These are phyloP conservation scores for Ganaspis sp. DNA, from an alignment of 1,140 invertebrate genomes.

Conservation along the genomic window DNA sequence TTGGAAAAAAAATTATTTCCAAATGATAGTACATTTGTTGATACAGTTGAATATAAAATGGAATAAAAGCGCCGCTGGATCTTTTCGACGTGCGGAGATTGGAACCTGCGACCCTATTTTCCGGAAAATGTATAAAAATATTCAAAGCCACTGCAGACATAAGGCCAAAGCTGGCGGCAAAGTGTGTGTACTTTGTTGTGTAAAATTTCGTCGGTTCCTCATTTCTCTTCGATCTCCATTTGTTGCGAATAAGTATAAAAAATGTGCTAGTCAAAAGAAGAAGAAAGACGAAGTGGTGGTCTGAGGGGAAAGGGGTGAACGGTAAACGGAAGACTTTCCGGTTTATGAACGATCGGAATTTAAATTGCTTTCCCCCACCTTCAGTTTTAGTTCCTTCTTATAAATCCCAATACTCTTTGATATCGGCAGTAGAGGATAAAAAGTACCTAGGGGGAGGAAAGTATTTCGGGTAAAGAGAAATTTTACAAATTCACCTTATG, in stretches of 20 bases:
- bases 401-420: conserved; percentile 68
- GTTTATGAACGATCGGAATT: conserved; percentile 70
- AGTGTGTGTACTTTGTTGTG: neutral
- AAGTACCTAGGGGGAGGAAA: conserved; percentile 15
- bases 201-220: neutral
- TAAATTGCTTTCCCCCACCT: conserved; percentile 64
- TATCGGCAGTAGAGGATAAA: conserved; percentile 45
- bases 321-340: conserved; percentile 52
- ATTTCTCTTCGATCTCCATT: conserved; percentile 1
- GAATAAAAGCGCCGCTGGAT: neutral
- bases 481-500: conserved; percentile 15
- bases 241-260: conserved; percentile 6
- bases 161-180: neutral
- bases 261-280: conserved; percentile 31
- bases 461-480: conserved; percentile 35
- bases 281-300: conserved; percentile 35
- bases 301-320: neutral
- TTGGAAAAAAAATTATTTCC: no score
- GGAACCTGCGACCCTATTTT: neutral
- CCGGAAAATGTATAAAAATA: neutral
- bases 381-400: conserved; percentile 62
- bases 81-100: neutral
- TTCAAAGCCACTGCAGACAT: neutral
- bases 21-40: no score
- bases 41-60: neutral